These are phyloP conservation scores for Rhinogobio ventralis DNA, from an alignment of 2,797 vertebrate species.

Conservation along the genomic window DNA sequence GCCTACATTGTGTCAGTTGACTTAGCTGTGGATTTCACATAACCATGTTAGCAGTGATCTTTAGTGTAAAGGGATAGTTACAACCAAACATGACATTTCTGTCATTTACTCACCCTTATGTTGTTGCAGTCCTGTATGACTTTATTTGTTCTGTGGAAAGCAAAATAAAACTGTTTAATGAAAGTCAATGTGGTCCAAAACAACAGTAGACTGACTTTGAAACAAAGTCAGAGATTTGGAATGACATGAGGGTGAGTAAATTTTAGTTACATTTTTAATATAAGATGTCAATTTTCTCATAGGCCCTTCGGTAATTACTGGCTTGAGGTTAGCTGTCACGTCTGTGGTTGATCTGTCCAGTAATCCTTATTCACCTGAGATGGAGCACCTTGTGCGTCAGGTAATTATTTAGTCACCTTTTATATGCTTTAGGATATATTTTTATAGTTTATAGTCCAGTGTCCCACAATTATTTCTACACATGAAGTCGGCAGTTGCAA, in stretches of 20 bases:
- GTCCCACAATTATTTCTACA: background rate
- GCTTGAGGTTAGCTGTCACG: constrained; percentile 32
- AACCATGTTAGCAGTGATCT: background rate
- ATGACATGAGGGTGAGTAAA: background rate
- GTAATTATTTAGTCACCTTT: background rate
- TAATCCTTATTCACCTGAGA: background rate
- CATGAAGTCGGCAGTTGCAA: background rate
- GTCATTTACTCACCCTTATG: background rate
- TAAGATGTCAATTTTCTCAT: background rate
- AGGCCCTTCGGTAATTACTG: constrained; percentile 58
- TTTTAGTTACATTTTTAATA: background rate
- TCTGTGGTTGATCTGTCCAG: constrained; percentile 48
- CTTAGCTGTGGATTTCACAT: background rate
- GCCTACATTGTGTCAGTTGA: background rate
- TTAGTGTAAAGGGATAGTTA: background rate
- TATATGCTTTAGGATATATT: background rate
- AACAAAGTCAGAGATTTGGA: background rate
- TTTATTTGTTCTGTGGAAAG: background rate
- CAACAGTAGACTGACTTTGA: background rate
- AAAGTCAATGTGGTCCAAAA: background rate
- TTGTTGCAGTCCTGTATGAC: background rate
- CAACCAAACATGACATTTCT: background rate
- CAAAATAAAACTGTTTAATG: background rate
- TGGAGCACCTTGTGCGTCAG: background rate
- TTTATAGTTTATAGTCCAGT: background rate